Conservation (phyloP, 2,888 invertebrate species). For the Drosophila testacea region DNA sequence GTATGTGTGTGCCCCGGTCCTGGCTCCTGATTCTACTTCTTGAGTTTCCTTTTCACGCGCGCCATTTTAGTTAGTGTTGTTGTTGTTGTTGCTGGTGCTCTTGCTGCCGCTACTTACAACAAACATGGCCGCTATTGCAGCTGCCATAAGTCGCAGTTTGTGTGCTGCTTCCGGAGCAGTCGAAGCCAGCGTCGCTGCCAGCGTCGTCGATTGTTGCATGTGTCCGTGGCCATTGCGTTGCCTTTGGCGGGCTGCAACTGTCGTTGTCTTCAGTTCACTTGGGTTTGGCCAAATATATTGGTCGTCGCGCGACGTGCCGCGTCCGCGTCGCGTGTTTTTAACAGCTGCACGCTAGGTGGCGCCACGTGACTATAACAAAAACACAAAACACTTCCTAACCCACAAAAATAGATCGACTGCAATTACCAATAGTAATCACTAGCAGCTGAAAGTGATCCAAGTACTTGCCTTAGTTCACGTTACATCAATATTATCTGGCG, state of each 20-base stretch:
- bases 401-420: conserved; percentile 6
- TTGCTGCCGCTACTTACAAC: conserved; percentile 59
- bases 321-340: conserved; percentile 55
- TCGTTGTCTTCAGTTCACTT: conserved; percentile 75
- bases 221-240: conserved; percentile 53
- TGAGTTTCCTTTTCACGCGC: conserved; percentile 76
- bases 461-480: background rate
- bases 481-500: background rate
- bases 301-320: conserved; percentile 71
- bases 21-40: conserved; percentile 63
- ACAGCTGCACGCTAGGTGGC: conserved; percentile 56
- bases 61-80: conserved; percentile 58
- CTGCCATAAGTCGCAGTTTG: conserved; percentile 68
- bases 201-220: conserved; percentile 71
- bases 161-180: conserved; percentile 54
- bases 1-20: conserved; percentile 42
- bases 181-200: conserved; percentile 40
- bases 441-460: conserved; percentile 16
- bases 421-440: conserved; percentile 17
- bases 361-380: conserved; percentile 39
- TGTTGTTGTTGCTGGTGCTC: conserved; percentile 17
- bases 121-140: conserved; percentile 56
- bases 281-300: conserved; percentile 78
- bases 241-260: conserved; percentile 75
- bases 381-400: background rate